phyloP scores from a whole-genome alignment of 2,797 vertebrate species.

The Sebastes hubbsi region DNA sequence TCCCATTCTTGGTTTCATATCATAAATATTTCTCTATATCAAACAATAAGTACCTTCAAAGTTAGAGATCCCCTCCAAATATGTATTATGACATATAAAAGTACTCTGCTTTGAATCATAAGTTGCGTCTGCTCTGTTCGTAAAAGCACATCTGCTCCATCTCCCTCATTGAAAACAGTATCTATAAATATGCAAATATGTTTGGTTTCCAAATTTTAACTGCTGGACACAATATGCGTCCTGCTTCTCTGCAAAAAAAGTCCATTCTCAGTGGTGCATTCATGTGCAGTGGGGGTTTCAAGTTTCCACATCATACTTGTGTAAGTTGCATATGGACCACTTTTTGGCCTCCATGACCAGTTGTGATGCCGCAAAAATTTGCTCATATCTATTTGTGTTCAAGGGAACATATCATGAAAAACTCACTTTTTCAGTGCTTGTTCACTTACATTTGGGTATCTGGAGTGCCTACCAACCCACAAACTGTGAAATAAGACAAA shows the following conservation, averaged over 20 bases:
- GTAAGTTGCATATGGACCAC: not conserved
- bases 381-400: too few species aligned
- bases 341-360: not conserved
- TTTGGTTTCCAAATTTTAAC: not conserved
- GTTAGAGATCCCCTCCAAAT: not conserved
- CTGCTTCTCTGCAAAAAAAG: not conserved
- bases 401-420: not conserved
- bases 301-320: not conserved
- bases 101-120: not conserved
- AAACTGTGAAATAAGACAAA: too few species aligned
- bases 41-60: not conserved
- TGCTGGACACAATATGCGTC: conserved; percentile 2
- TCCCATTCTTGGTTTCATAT: not conserved
- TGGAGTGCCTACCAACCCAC: too few species aligned
- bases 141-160: not conserved
- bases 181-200: not conserved
- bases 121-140: not conserved
- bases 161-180: not conserved
- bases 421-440: not conserved
- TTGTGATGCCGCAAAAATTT: not conserved
- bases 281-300: not conserved
- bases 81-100: not conserved
- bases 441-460: not conserved
- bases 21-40: not conserved
- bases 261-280: not conserved